Percentiles rank a stretch among this genome's conserved stretches.
phyloP scores from a whole-genome alignment of 1,140 invertebrate genomes.

The Tetramorium alpestre region DNA sequence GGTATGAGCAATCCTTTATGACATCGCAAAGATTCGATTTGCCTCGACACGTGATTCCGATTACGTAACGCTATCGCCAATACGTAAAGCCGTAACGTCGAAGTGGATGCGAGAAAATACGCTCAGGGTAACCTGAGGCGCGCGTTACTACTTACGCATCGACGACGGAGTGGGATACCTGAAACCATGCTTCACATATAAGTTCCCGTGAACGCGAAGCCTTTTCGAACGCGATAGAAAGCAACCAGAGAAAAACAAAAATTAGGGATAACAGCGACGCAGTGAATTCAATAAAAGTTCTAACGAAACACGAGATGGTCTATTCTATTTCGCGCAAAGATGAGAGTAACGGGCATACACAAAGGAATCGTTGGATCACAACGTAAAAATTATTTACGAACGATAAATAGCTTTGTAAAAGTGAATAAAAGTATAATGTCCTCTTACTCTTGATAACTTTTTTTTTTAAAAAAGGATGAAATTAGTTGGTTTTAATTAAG shows the following conservation, averaged over 20 bases:
- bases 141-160: neutral
- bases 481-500: neutral
- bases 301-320: neutral
- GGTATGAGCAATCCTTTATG: conserved; percentile 8
- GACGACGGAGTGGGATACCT: neutral
- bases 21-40: conserved; percentile 17
- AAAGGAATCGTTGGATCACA: neutral
- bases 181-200: neutral
- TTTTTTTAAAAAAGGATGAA: neutral
- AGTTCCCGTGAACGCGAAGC: conserved; percentile 30
- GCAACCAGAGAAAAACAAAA: conserved; percentile 12
- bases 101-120: neutral
- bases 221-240: conserved; percentile 1
- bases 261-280: neutral
- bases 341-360: too few species aligned
- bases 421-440: neutral
- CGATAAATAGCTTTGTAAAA: neutral
- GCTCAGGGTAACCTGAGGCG: neutral
- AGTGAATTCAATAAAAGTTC: conserved; percentile 1
- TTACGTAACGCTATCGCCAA: conserved; percentile 25
- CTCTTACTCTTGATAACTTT: neutral
- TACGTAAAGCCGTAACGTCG: conserved; percentile 23
- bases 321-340: neutral
- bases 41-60: conserved; percentile 33
- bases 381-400: neutral